These are phyloP conservation scores for Drosophila azteca DNA, from an alignment of 1,140 invertebrate genomes.

Conservation along the genomic window DNA sequence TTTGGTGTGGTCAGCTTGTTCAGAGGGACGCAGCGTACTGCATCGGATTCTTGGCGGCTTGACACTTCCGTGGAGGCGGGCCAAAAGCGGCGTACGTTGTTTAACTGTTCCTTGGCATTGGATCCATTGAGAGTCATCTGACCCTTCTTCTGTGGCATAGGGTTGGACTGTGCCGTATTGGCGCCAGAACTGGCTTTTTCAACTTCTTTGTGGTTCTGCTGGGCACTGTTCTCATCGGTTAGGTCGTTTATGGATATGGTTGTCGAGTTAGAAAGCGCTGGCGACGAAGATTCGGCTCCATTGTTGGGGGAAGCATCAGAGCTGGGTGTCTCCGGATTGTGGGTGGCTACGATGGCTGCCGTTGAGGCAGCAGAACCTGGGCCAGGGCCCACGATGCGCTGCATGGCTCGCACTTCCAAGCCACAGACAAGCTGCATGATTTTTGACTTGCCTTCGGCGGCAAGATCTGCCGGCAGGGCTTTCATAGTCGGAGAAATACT, in stretches of 20 bases:
- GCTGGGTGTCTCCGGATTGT: too few species aligned
- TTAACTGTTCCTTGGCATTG: constrained; percentile 13
- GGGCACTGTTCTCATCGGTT: constrained; percentile 1
- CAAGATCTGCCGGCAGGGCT: constrained; percentile 61
- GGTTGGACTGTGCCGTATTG: not conserved
- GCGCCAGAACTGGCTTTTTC: constrained; percentile 1
- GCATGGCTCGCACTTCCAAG: constrained; percentile 60
- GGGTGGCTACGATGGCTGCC: too few species aligned
- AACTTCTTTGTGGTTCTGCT: constrained; percentile 1
- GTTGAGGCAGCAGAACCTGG: too few species aligned
- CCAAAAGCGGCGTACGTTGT: constrained; percentile 28
- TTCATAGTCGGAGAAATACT: constrained; percentile 75
- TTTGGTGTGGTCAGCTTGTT: constrained; percentile 41
- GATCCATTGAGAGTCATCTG: not conserved
- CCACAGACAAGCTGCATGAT: constrained; percentile 76
- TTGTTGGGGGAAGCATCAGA: not conserved
- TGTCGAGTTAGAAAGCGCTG: constrained; percentile 19
- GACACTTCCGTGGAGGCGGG: constrained; percentile 21
- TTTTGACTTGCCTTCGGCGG: constrained; percentile 70
- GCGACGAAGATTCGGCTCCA: too few species aligned
- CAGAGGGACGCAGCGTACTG: constrained; percentile 61
- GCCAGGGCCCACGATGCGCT: constrained; percentile 18
- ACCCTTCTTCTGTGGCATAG: not conserved
- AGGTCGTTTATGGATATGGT: constrained; percentile 11
- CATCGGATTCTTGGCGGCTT: constrained; percentile 15